A percentile compares a stretch with the other conserved stretches of the same genome.
Evolutionary conservation across 2,113 vertebrate species (phyloP).

Genomic region (Morphnarchus princeps): DNA sequence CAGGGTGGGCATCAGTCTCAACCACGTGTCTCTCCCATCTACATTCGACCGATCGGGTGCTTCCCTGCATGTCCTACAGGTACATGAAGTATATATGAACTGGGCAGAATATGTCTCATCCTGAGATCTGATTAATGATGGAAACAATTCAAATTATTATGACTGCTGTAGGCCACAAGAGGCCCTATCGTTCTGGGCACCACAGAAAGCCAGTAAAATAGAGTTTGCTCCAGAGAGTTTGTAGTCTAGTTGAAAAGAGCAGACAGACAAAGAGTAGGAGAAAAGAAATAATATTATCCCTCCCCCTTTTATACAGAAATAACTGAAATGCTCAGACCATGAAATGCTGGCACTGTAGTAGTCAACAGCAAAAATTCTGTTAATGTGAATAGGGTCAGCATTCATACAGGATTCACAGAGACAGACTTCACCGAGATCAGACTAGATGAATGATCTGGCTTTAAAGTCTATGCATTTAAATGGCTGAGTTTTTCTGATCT

Average conservation of each 20-base stretch:
- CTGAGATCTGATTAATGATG: neutral
- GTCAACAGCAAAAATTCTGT: neutral
- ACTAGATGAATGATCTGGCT: neutral
- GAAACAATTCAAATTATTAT: neutral
- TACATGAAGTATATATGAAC: neutral
- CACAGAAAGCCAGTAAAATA: neutral
- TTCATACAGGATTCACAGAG: neutral
- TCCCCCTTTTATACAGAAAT: neutral
- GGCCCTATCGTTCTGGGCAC: neutral
- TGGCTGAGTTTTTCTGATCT: neutral
- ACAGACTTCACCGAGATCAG: neutral
- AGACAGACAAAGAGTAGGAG: neutral
- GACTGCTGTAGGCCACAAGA: neutral
- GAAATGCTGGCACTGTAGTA: neutral
- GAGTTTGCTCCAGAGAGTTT: neutral
- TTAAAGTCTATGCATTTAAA: neutral
- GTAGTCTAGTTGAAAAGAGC: neutral
- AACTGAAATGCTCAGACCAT: slow-evolving; percentile 31
- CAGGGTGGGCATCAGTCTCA: neutral
- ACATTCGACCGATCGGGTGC: accelerated
- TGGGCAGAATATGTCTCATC: neutral
- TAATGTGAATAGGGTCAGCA: neutral
- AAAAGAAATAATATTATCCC: slow-evolving; percentile 9
- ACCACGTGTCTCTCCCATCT: neutral
- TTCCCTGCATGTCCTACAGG: neutral